A percentile compares a stretch with the other conserved stretches of the same genome.
Conservation (phyloP, 2,797 vertebrate species). For the Artibeus lituratus region DNA sequence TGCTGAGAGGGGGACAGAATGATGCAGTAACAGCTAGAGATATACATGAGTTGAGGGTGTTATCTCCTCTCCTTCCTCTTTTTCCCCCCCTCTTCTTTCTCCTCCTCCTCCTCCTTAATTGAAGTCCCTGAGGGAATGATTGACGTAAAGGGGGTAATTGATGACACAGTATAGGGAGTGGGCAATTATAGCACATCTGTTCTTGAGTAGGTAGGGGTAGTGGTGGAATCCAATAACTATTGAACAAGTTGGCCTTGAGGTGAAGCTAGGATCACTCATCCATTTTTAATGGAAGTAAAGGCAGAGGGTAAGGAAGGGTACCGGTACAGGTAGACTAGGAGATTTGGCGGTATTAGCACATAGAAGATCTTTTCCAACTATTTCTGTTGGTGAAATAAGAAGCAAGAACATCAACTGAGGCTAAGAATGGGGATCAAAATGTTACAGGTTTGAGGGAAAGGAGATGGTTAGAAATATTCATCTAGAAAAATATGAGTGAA, state of each 20-base stretch:
- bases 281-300: not conserved
- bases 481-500: not conserved
- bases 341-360: not conserved
- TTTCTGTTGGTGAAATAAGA: not conserved
- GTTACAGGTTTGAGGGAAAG: not conserved
- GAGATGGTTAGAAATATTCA: not conserved
- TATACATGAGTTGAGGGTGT: not conserved
- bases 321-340: not conserved
- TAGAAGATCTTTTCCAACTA: not conserved
- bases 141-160: not conserved
- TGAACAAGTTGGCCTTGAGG: not conserved
- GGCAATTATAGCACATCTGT: not conserved
- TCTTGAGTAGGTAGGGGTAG: not conserved
- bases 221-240: not conserved
- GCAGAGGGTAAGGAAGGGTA: not conserved
- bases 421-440: not conserved
- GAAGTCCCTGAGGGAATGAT: not conserved
- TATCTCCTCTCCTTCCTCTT: not conserved
- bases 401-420: not conserved
- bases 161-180: not conserved
- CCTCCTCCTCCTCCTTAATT: not conserved
- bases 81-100: not conserved
- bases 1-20: not conserved
- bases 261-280: not conserved
- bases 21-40: not conserved